Evolutionary conservation across 1,140 invertebrate genomes (phyloP).

Genomic region (Brachystomella parvula): DNA sequence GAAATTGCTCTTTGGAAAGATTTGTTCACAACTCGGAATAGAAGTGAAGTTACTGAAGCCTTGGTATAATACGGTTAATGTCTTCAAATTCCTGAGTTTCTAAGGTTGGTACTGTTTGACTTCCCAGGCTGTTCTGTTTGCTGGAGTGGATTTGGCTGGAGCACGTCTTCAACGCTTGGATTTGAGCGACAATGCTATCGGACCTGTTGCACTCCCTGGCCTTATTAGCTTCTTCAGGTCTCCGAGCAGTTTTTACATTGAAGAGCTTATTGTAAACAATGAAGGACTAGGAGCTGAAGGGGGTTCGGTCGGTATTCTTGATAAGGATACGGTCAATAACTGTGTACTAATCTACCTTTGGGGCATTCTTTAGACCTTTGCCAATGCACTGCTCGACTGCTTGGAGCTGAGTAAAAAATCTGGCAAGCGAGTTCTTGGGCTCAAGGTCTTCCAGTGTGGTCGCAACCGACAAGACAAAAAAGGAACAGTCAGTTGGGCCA

Average conservation of each 20-base stretch:
- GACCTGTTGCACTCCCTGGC: slow-evolving; percentile 86
- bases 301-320: slow-evolving; percentile 52
- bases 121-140: slow-evolving; percentile 61
- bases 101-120: neutral
- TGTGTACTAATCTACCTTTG: neutral
- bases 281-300: slow-evolving; percentile 90
- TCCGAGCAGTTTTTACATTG: slow-evolving; percentile 68
- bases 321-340: neutral
- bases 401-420: slow-evolving; percentile 54
- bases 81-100: no score
- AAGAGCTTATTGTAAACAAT: slow-evolving; percentile 82
- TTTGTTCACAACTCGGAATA: slow-evolving; percentile 89
- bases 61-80: slow-evolving; percentile 50
- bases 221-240: slow-evolving; percentile 77
- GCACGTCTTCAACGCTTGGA: slow-evolving; percentile 78
- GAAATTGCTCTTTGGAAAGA: slow-evolving; percentile 87
- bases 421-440: slow-evolving; percentile 52
- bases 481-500: slow-evolving; percentile 72
- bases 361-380: slow-evolving; percentile 45
- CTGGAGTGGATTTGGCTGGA: slow-evolving; percentile 68
- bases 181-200: slow-evolving; percentile 96
- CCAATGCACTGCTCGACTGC: slow-evolving; percentile 66
- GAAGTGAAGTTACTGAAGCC: slow-evolving; percentile 87
- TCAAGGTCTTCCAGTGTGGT: slow-evolving; percentile 84
- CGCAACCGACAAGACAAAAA: slow-evolving; percentile 91